Percentiles rank a stretch among this genome's conserved stretches.
Evolutionary conservation across 64 coral and sea anemone genomes (phyloP).

Genomic region (Pachyseris speciosa): DNA sequence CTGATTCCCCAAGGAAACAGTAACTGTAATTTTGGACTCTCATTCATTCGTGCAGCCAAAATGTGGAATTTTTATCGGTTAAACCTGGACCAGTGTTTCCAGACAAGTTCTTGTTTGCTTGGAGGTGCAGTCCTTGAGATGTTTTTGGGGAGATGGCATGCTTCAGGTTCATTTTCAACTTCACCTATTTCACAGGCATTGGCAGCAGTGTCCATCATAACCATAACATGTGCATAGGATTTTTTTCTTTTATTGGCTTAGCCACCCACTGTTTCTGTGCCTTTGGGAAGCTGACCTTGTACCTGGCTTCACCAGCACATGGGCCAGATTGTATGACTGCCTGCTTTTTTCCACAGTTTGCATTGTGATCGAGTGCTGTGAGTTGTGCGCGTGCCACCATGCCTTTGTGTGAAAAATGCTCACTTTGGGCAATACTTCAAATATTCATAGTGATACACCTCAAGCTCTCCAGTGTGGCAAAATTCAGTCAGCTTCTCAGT

Average conservation of each 20-base stretch:
- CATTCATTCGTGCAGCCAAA: too few relatives aligned
- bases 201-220: not conserved
- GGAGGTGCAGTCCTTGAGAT: constrained; percentile 17
- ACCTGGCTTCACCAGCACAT: not conserved
- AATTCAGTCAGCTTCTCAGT: not conserved
- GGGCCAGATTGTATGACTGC: not conserved
- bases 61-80: too few relatives aligned
- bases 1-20: too few relatives aligned
- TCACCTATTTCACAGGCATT: not conserved
- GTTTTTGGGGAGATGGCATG: constrained; percentile 32
- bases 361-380: constrained; percentile 9
- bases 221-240: constrained; percentile 1
- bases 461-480: constrained; percentile 26
- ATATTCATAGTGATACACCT: not conserved
- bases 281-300: constrained; percentile 4
- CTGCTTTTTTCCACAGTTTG: not conserved
- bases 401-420: constrained; percentile 27
- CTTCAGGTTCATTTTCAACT: not conserved
- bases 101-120: constrained; percentile 39
- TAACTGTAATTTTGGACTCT: too few relatives aligned
- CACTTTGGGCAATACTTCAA: constrained; percentile 25
- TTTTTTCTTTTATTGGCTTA: constrained; percentile 39
- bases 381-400: constrained; percentile 42
- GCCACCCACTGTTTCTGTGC: constrained; percentile 16
- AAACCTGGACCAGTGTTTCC: constrained; percentile 8